Base-by-base conservation (phyloP, 2,888 invertebrate genomes). In the Acrobasis repandana region DNA sequence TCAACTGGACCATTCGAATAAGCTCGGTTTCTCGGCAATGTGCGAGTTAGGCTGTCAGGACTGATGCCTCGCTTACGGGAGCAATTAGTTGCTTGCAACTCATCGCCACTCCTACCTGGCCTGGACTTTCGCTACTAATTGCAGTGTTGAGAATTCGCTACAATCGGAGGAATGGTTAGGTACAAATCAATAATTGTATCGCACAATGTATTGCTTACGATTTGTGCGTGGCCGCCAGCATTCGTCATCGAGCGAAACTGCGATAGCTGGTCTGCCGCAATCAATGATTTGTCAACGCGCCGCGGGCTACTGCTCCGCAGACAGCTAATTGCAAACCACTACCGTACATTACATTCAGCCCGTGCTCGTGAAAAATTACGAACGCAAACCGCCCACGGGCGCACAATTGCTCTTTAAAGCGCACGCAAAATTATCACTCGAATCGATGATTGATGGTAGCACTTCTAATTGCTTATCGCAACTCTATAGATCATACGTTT, bases 371-470 rank as follows among this genome's bases (percentile, higher is more conserved):
- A 72, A 69, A 75, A 71, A 68, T 67, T 18, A 69, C 65, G 62
- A 69, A 67, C 61, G 61, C 62, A 65, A 67, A 64, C 47, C 43
- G 61, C 63, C 65, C 73, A 79, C 79, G 75, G 77, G 72, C 73
- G 56, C 52, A 60, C 66, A 64, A 68, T 75, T 67, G 70, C 71
- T 72, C 68, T 70, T 66, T 64, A 65, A 62, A 59, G 68, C 43
- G 64, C 62, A 67, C 63, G 66, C 67, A 70, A 70, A 74, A 74
- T 71, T 69, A 69, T 63, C 64, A 66, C 65, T 43, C 68, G 77
- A 75, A 67, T 63, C 60, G 61, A 71, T 83, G 80, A 85, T 82
- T 76, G 78, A 85, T 82, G 74, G 65, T 61, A 68, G 63, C 61
- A 64, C 66, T 62, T 70, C 73, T 81, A 82, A 81, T 83, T 80